A percentile compares a stretch with the other conserved stretches of the same genome.
These are phyloP conservation scores for Sparidentex hasta DNA, from an alignment of 2,797 vertebrate genomes.

Conservation along the genomic window DNA sequence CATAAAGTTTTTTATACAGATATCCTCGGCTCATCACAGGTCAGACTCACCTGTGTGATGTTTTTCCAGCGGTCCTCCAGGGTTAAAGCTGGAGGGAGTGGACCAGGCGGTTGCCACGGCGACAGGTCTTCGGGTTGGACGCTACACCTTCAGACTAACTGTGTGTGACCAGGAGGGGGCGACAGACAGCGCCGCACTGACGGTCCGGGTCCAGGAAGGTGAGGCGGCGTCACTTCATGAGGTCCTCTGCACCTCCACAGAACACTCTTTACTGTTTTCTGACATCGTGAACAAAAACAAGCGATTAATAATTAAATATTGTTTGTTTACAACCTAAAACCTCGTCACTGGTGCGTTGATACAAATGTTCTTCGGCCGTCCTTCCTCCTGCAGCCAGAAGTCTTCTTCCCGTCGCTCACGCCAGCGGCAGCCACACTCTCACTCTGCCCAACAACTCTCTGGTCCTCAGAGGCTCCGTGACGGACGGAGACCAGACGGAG, in stretches of 20 bases:
- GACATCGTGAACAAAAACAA: not conserved
- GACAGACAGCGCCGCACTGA: conserved; percentile 83
- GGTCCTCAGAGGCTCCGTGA: conserved; percentile 91
- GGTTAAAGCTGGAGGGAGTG: conserved; percentile 82
- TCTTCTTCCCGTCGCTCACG: conserved; percentile 86
- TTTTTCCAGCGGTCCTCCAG: conserved; percentile 87
- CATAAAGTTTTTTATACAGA: not conserved
- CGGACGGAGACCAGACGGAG: conserved; percentile 85
- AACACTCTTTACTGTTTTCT: not conserved
- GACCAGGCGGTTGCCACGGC: conserved; percentile 86
- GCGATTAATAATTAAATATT: not conserved
- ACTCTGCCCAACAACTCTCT: conserved; percentile 93
- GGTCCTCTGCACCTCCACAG: not conserved
- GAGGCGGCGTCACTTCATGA: conserved; percentile 51
- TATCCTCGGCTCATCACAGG: not conserved
- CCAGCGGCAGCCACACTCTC: conserved; percentile 91
- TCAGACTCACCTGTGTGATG: not conserved
- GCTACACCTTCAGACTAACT: conserved; percentile 88
- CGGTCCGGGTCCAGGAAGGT: conserved; percentile 89
- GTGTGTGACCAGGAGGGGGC: conserved; percentile 89
- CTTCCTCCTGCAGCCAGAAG: conserved; percentile 82
- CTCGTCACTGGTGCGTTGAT: too few relatives aligned
- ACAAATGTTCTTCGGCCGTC: not conserved
- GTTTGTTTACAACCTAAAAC: too few relatives aligned
- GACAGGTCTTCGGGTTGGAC: conserved; percentile 86